Evolutionary conservation across 2,888 invertebrate genomes (phyloP).

Genomic region (Mimas tiliae): DNA sequence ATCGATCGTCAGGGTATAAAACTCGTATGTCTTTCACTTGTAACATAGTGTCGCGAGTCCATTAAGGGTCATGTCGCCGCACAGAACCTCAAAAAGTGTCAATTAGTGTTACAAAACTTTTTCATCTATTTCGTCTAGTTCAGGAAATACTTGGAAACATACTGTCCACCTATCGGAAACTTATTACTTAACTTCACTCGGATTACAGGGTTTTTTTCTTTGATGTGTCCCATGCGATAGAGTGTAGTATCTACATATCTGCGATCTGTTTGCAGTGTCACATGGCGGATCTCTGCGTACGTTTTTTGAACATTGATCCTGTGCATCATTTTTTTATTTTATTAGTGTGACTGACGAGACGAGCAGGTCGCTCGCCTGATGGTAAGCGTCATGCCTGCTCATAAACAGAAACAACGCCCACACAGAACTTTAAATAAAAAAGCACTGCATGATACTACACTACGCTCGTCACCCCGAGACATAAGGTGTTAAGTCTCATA

Average conservation of each 20-base stretch:
- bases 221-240: conserved; percentile 54
- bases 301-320: not conserved
- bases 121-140: conserved; percentile 9
- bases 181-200: conserved; percentile 59
- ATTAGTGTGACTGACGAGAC: too few species aligned
- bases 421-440: too few species aligned
- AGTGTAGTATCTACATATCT: conserved; percentile 39
- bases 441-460: too few species aligned
- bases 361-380: too few species aligned
- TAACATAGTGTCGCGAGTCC: not conserved
- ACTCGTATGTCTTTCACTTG: not conserved
- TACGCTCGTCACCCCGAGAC: too few species aligned
- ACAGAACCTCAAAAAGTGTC: not conserved
- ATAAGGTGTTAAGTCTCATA: too few species aligned
- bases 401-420: too few species aligned
- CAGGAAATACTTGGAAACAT: not conserved
- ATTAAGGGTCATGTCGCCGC: not conserved
- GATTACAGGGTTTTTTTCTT: conserved; percentile 51
- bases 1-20: not conserved
- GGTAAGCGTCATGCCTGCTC: too few species aligned
- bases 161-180: conserved; percentile 49
- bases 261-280: conserved; percentile 38
- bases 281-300: not conserved
- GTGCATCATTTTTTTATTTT: too few species aligned
- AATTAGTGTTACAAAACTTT: conserved; percentile 24